phyloP scores from a whole-genome alignment of 2,797 vertebrate genomes.

The Craterocephalus amniculus region DNA sequence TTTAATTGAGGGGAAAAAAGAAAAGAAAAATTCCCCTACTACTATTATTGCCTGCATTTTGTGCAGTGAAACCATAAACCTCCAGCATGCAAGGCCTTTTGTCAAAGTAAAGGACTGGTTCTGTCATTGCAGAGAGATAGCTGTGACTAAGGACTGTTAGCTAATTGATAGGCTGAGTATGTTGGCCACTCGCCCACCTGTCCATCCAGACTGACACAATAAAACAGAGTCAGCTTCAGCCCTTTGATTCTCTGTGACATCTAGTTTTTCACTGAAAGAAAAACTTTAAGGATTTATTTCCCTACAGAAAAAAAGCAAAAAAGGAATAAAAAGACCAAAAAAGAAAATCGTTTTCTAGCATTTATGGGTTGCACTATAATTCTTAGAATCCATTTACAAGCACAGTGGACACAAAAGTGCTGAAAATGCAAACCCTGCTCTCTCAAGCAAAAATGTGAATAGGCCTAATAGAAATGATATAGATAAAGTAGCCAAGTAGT shows the following conservation, averaged over 20 bases:
- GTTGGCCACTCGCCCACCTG: conserved; percentile 26
- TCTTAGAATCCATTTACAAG: conserved; percentile 30
- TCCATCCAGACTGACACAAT: conserved; percentile 45
- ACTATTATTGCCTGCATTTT: conserved; percentile 14
- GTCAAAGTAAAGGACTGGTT: conserved; percentile 41
- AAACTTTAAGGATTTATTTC: neutral
- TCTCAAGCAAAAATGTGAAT: conserved; percentile 38
- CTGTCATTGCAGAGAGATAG: conserved; percentile 63
- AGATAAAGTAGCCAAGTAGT: conserved; percentile 41
- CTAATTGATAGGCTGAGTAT: conserved; percentile 73
- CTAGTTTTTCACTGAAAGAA: neutral
- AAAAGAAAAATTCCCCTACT: conserved; percentile 14
- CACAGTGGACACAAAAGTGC: conserved; percentile 15
- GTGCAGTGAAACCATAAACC: conserved; percentile 21
- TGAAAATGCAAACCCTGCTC: conserved; percentile 49
- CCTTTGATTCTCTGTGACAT: neutral
- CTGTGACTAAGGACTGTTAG: conserved; percentile 76
- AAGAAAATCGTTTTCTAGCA: neutral
- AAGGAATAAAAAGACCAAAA: neutral
- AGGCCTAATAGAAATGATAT: conserved; percentile 45
- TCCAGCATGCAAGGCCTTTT: conserved; percentile 20
- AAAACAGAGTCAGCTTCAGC: conserved; percentile 27
- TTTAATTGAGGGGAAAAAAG: neutral
- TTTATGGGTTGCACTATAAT: conserved; percentile 40
- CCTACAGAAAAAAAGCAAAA: neutral